These are phyloP conservation scores for Heliocidaris erythrogramma DNA, from an alignment of 35 echinoderm and acorn worm genomes.

Conservation along the genomic window DNA sequence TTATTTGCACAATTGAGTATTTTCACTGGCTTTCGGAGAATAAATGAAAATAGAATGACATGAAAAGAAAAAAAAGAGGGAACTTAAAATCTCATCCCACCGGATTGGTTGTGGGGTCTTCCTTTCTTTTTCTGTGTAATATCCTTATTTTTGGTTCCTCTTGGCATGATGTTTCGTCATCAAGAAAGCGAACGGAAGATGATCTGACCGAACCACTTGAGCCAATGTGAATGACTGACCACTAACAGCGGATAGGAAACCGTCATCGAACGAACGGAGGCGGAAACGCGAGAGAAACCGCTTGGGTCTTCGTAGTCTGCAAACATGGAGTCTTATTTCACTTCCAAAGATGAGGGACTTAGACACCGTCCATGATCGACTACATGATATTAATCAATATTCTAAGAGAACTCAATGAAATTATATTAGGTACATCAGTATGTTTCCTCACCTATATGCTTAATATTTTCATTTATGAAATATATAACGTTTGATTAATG, in stretches of 20 bases:
- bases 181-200: not conserved
- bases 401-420: not conserved
- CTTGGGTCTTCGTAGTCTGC: not conserved
- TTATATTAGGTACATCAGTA: too few species aligned
- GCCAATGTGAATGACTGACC: not conserved
- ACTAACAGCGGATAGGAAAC: not conserved
- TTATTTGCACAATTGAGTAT: too few species aligned
- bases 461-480: too few species aligned
- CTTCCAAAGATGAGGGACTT: not conserved
- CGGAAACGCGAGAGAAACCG: not conserved
- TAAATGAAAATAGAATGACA: too few species aligned
- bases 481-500: too few species aligned
- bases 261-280: not conserved
- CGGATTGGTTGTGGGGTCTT: too few species aligned
- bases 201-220: not conserved
- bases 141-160: not conserved
- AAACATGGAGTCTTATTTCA: not conserved
- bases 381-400: not conserved
- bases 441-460: too few species aligned
- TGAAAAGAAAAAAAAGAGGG: too few species aligned
- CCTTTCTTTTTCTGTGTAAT: not conserved
- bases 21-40: too few species aligned
- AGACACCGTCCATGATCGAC: too few species aligned
- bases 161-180: not conserved
- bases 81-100: too few species aligned